Conservation (phyloP, 2,113 vertebrate species). For the Carollia perspicillata region DNA sequence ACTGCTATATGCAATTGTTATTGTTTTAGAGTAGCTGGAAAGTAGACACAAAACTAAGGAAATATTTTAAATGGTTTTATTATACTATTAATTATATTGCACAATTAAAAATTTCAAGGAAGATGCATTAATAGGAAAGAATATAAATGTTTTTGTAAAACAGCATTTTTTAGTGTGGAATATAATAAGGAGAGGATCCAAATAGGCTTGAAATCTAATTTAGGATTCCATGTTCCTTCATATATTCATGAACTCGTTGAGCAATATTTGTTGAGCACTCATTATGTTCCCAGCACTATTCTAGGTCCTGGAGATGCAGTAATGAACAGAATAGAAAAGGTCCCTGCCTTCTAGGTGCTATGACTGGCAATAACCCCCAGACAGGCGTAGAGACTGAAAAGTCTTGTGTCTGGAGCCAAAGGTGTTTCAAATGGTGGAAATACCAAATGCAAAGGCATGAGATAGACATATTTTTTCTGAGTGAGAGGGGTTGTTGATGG, state of each 20-base stretch:
- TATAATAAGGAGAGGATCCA: background rate
- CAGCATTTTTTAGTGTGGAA: background rate
- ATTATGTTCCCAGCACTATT: background rate
- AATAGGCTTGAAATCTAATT: background rate
- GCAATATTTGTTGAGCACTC: background rate
- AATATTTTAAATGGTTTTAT: background rate
- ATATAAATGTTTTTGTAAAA: background rate
- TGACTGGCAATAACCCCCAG: background rate
- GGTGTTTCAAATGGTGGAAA: background rate
- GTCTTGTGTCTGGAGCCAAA: background rate
- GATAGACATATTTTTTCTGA: background rate
- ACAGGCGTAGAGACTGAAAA: background rate
- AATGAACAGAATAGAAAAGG: background rate
- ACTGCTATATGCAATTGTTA: background rate
- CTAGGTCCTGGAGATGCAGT: background rate
- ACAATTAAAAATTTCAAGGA: background rate
- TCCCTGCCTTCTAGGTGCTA: too few species aligned
- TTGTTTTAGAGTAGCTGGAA: background rate
- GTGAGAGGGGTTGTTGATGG: background rate
- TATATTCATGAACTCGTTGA: background rate
- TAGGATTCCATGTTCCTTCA: background rate
- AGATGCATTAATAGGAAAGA: background rate
- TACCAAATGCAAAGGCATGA: background rate
- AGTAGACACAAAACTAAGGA: background rate
- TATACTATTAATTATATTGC: background rate